These are phyloP conservation scores for Gibbula magus DNA, from an alignment of 2,888 invertebrate genomes.

Conservation along the genomic window DNA sequence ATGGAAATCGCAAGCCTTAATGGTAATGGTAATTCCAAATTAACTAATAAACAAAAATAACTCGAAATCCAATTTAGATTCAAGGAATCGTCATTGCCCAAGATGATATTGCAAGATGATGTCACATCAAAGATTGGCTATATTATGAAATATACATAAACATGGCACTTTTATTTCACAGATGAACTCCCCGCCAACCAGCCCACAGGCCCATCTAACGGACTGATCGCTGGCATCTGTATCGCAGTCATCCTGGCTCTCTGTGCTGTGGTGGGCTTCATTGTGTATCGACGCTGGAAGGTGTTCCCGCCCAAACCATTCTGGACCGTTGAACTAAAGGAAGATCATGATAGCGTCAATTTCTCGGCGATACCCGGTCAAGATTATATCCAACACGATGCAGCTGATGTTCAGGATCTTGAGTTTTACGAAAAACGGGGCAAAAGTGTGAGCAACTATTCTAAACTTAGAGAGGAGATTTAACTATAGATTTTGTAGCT, in stretches of 20 bases:
- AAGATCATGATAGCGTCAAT: constrained; percentile 67
- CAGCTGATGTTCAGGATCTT: constrained; percentile 48
- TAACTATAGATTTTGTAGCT: not conserved
- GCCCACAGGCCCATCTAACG: constrained; percentile 27
- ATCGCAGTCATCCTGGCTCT: constrained; percentile 50
- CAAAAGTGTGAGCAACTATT: constrained; percentile 38
- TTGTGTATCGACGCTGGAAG: constrained; percentile 52
- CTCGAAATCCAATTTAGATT: no score
- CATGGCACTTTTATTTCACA: not conserved
- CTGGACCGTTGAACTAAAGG: constrained; percentile 68
- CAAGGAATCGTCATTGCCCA: no score
- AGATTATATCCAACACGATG: constrained; percentile 49
- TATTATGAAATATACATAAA: no score
- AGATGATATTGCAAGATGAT: no score
- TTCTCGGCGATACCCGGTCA: constrained; percentile 61
- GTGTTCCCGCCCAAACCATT: constrained; percentile 56
- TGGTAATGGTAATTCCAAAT: no score
- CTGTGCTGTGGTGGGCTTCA: constrained; percentile 48
- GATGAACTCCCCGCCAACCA: constrained; percentile 21
- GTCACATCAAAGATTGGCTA: no score
- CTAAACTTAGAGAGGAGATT: constrained; percentile 45
- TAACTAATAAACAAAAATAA: no score
- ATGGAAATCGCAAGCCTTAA: no score
- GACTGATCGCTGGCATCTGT: constrained; percentile 55
- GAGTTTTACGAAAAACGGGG: constrained; percentile 49